Base-by-base conservation (phyloP, 2,113 vertebrate genomes). In the Notothenia rossii region DNA sequence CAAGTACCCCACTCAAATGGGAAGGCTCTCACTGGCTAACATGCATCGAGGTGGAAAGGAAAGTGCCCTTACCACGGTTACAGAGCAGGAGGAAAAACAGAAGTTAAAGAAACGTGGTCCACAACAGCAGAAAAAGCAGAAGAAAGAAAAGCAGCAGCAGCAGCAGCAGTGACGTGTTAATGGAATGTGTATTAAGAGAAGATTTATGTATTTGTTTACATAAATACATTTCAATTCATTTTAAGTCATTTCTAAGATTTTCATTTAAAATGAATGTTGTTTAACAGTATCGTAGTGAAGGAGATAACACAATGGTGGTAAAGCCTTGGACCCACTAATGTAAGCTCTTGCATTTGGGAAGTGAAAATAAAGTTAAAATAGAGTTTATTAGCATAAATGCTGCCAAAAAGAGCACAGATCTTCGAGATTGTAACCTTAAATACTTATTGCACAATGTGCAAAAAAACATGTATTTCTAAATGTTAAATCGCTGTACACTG, bases 1-100 rank as follows among this genome's bases (percentile, higher is more conserved):
- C 55, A 98, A 93, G 86, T 99, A 99, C 54, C 98, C 98, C 2
- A 99, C 98, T 9, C 96, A 99, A 85, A 96, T 96, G 86, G 98
- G 98, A 76, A 96, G 88, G 86, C 94, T 96, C 0, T 87, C 92
- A 0, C 75, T 95, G 78, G 93, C 95, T 33, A 22, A 79, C 49
- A 55, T 94, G 8, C 88, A 93, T 25, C 43, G 59, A 0, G 20
- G 74, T 5, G 86, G 15, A 8, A 87, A 81, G 0, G 90, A 96
- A 86, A 96, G 95, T 1, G 97, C 98, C 11, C 54, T 98, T 46
- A 87, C 86, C 81, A 95, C 90, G 0, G 61, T 98, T 20, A 93
- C 94, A 75, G 93, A 78, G 55, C 93, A 96, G 75, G 88, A 82
- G 29, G 93, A 71, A 15, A 86, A 87, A 64, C 66, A 61, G 14